Base-by-base conservation (phyloP, 2,113 vertebrate species). In the Blennius ocellaris region DNA sequence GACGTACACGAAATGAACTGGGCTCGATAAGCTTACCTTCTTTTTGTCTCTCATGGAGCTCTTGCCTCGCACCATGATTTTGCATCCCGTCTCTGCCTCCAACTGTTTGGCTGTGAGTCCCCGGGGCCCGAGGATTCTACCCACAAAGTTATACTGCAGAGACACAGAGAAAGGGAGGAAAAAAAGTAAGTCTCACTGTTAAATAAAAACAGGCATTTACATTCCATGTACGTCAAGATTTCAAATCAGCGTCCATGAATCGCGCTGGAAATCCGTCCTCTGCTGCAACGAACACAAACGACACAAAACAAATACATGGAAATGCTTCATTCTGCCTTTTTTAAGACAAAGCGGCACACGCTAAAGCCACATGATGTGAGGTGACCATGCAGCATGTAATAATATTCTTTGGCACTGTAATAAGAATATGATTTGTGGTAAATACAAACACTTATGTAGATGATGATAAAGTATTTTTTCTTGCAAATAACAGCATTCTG, bases 41-140 rank as follows among this genome's bases (percentile, higher is more conserved):
- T 95, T 95, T 76, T 91, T 94, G 92, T 95, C 94, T 79, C 94
- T 92, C 94, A 95, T 95, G 81, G 94, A 95, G 84, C 94, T 95
- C 75, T 94, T 94, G 56, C 94, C 94, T 87, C 94, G 88, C 76
- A 95, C 94, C 94, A 95, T 95, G 82, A 95, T 95, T 90, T 95
- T 95, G 84, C 94, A 95, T 81, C 94, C 94, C 4, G 94, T 95
- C 69, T 95, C 94, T 67, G 94, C 94, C 84, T 95, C 94, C 89
- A 95, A 82, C 89, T 95, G 94, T 87, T 95, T 95, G 77, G 94
- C 94, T 10, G 94, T 95, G 60, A 95, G 94, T 69, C 94, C 94
- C 16, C 94, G 92, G 9, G 94, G 94, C 16, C 94, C 94, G 52
- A 95, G 92, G 80, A 95, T 95, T 86, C 94, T 92, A 54, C 94